Base-by-base conservation (phyloP, 2,888 invertebrate genomes). In the Oxyscelio sp. region DNA sequence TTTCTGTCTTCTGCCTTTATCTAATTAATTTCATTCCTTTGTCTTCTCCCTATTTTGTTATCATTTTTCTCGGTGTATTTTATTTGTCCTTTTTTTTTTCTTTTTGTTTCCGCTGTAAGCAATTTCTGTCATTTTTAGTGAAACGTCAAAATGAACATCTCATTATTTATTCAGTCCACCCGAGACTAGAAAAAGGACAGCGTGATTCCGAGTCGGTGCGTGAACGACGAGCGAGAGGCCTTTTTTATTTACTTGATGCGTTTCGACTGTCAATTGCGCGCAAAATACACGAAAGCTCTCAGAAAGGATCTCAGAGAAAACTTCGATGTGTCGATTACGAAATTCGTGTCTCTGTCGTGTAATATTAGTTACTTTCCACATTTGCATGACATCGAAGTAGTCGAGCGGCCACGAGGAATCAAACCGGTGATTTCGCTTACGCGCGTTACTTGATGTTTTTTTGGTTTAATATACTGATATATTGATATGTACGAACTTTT, bases 1-100 rank as follows among this genome's bases (percentile, higher is more conserved):
- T n/a, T n/a, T 68, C 40, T 81, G 1, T 80, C 45, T 81, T 43
- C 31, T 80, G 15, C 68, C 63, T 40, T 9, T 40, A 56, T 73
- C 17, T 70, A 63, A 3, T 3, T 27, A 27, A 27, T 27, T 31
- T 61, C 65, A 75, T 45, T 77, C 27, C 56, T 63, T 19, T 52
- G 21, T 45, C 59, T n/a, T n/a, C 66, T 11, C 15, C 68, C 59
- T 6, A 58, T 21, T 66, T 68, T 5, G 15, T 58, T 59, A 52
- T 68, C 21, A 68, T 75, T 75, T 61, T 15, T 68, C 24, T 52
- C 66, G 66, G 11, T 34, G 50, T 58, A 15, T 63, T 50, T 71
- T 38, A 48, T 66, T 38, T 54, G 15, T 43, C 15, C 15, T 21
- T 59, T 40, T 15, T 8, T 43, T 24, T 61, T 24, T 3, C 27